Evolutionary conservation across 2,113 vertebrate species (phyloP), one percentile per base, ranked within the genome.

Genomic region (Tylochromis polylepis): DNA sequence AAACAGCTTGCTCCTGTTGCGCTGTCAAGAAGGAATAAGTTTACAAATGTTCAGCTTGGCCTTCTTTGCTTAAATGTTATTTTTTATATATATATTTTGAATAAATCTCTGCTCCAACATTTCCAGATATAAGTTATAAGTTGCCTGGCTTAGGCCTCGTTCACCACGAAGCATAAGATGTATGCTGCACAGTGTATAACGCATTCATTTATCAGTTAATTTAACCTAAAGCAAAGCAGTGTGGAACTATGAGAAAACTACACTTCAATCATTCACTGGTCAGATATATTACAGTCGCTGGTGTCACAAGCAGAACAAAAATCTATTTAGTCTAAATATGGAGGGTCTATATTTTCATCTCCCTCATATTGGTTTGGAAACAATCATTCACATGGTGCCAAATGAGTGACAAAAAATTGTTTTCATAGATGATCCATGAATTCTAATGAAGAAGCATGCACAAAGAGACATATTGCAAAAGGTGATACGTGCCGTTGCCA

Each of bases 1-100:
- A 94, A 96, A 94, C 95, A 96, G 95, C 95, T 96, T 95, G 94
- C 95, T 94, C 81, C 90, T 89, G 92, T 94, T 90, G 92, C 86
- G 58, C 83, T 88, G 91, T 93, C 86, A 86, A 90, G 89, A 91
- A 87, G 90, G 85, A 94, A 87, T 88, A 93, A 82, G 88, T 89
- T 82, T 89, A 92, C 92, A 83, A 93, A 94, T 87, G 85, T 87
- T 85, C 87, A 88, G 55, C 84, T 86, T 55, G 86, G 90, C 85
- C 88, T 72, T 88, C 83, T 67, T 83, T 18, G 27, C 31, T 77
- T 83, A 84, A 89, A 85, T 88, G 51, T 65, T 89, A 59, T 67
- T 85, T 85, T 70, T 53, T 43, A 24, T 0, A 5, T n/a, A 79
- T 88, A 86, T 38, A 62, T 87, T 85, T 83, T 36, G 58, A 70